These are phyloP conservation scores for Phyllotis vaccarum DNA, from an alignment of 2,797 vertebrate genomes.

Conservation along the genomic window DNA sequence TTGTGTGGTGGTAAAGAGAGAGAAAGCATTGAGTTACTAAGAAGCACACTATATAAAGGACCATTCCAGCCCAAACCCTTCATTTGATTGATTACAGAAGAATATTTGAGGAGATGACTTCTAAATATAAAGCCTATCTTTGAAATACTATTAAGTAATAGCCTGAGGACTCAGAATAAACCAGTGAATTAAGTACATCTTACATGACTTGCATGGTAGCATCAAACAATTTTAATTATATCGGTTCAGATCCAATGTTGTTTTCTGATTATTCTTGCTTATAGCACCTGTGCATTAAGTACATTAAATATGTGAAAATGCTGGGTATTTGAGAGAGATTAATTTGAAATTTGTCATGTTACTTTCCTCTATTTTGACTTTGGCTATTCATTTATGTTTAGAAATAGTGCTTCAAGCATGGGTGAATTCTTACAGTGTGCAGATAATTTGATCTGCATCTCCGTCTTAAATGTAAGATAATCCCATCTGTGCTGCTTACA, in stretches of 20 bases:
- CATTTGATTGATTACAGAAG: constrained; percentile 40
- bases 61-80: not conserved
- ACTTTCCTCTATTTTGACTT: constrained; percentile 71
- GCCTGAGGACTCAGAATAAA: constrained; percentile 61
- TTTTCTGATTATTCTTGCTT: constrained; percentile 79
- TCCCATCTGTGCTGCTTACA: constrained; percentile 58
- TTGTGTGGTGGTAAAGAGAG: not conserved
- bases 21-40: not conserved
- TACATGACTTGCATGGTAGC: constrained; percentile 64
- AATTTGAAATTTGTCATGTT: constrained; percentile 76
- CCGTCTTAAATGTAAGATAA: constrained; percentile 67
- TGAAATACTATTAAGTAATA: constrained; percentile 61
- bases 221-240: constrained; percentile 77
- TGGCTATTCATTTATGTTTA: constrained; percentile 75
- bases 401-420: constrained; percentile 74
- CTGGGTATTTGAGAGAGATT: constrained; percentile 69
- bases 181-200: constrained; percentile 68
- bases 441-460: constrained; percentile 71
- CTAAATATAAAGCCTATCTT: constrained; percentile 50
- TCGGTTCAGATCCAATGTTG: constrained; percentile 71
- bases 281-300: constrained; percentile 71
- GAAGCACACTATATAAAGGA: not conserved
- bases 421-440: constrained; percentile 47
- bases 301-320: constrained; percentile 75
- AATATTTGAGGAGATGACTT: not conserved